Evolutionary conservation across 2,888 invertebrate species (phyloP).

Genomic region (Latrodectus hesperus): DNA sequence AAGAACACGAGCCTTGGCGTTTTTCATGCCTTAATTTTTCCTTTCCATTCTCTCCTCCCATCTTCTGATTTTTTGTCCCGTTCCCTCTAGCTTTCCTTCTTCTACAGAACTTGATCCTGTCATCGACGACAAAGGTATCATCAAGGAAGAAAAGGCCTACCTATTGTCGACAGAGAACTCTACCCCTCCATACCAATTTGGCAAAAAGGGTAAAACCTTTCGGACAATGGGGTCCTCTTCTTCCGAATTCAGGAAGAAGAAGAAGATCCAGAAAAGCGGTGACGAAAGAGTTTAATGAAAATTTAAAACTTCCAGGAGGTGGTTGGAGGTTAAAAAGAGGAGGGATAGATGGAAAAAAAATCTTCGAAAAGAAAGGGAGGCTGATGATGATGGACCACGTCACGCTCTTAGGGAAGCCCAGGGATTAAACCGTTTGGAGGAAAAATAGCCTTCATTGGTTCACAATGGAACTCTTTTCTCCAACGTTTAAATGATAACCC

Average conservation of each 20-base stretch:
- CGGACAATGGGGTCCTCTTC: background rate
- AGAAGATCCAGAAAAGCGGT: slow-evolving; percentile 38
- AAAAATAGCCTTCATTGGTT: slow-evolving; percentile 31
- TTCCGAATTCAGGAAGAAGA: slow-evolving; percentile 40
- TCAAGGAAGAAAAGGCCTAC: slow-evolving; percentile 33
- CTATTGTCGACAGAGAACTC: slow-evolving; percentile 10
- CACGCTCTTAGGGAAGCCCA: slow-evolving; percentile 35
- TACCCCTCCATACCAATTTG: slow-evolving; percentile 13
- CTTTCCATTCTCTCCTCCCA: slow-evolving; percentile 2
- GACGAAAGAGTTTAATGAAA: slow-evolving; percentile 69
- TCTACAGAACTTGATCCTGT: slow-evolving; percentile 58
- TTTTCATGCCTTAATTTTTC: slow-evolving; percentile 45
- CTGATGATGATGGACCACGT: slow-evolving; percentile 49
- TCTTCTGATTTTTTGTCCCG: slow-evolving; percentile 11
- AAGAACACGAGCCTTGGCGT: slow-evolving; percentile 17
- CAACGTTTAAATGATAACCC: slow-evolving; percentile 23
- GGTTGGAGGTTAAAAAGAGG: background rate
- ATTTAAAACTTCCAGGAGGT: slow-evolving; percentile 56
- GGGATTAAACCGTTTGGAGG: slow-evolving; percentile 30
- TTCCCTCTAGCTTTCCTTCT: background rate
- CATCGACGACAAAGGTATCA: slow-evolving; percentile 55
- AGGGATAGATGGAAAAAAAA: slow-evolving; percentile 31
- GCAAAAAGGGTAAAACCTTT: slow-evolving; percentile 5
- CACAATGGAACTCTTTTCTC: slow-evolving; percentile 26
- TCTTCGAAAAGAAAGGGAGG: slow-evolving; percentile 11